Evolutionary conservation across 2,888 invertebrate genomes (phyloP).

Genomic region (Acleris holmiana): DNA sequence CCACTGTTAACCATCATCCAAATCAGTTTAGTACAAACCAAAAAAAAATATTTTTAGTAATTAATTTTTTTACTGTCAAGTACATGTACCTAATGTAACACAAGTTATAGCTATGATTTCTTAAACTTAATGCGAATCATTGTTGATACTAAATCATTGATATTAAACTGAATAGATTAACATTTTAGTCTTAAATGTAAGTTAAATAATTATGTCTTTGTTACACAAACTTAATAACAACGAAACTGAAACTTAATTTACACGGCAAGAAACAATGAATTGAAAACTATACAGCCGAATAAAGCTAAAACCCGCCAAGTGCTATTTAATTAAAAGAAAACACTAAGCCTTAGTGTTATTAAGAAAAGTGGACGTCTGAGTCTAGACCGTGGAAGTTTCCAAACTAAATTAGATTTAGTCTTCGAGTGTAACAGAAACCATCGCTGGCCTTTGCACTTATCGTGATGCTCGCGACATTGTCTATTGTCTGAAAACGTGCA

Average conservation of each 20-base stretch:
- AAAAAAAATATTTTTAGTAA: too few species aligned
- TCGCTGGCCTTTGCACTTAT: slow-evolving; percentile 69
- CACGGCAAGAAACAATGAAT: not conserved
- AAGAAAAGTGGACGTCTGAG: slow-evolving; percentile 40
- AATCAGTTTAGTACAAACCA: too few species aligned
- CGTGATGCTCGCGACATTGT: slow-evolving; percentile 56
- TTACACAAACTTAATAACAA: too few species aligned
- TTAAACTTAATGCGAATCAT: too few species aligned
- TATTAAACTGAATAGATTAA: too few species aligned
- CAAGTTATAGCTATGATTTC: too few species aligned
- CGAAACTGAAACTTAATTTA: slow-evolving; percentile 20
- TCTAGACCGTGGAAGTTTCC: slow-evolving; percentile 71
- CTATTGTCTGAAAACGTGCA: slow-evolving; percentile 43
- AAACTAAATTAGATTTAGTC: slow-evolving; percentile 77
- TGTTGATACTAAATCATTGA: too few species aligned
- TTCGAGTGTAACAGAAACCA: slow-evolving; percentile 71
- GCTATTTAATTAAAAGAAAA: slow-evolving; percentile 54
- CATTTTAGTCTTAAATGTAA: too few species aligned
- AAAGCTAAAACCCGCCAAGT: slow-evolving; percentile 26
- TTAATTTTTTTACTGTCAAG: too few species aligned
- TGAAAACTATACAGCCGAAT: slow-evolving; percentile 37
- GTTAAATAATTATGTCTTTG: too few species aligned
- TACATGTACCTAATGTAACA: too few species aligned
- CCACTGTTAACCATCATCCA: too few species aligned
- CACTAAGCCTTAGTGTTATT: slow-evolving; percentile 41